These are phyloP conservation scores for Prunella fulvescens DNA, from an alignment of 2,113 vertebrate species.

Conservation along the genomic window DNA sequence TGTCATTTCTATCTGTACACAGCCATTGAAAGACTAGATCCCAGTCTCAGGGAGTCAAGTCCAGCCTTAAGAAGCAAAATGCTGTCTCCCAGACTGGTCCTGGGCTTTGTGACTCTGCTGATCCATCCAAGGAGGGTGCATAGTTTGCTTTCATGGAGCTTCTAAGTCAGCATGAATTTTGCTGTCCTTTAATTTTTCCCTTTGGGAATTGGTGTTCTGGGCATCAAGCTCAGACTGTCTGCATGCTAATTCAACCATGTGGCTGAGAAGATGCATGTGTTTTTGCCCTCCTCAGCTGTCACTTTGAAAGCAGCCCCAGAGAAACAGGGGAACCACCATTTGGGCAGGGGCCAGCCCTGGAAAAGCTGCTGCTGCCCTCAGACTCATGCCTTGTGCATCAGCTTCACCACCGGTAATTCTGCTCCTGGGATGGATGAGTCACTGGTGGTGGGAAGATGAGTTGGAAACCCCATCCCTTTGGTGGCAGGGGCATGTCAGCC, in stretches of 20 bases:
- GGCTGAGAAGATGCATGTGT: not conserved
- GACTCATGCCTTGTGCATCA: not conserved
- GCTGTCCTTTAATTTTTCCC: not conserved
- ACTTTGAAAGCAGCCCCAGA: not conserved
- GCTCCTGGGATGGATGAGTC: not conserved
- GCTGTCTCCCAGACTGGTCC: not conserved
- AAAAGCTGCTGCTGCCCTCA: not conserved
- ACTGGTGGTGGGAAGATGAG: not conserved
- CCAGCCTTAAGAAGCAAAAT: not conserved
- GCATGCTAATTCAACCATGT: rapidly evolving
- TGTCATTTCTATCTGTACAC: not conserved
- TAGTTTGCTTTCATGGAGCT: not conserved
- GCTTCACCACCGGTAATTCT: not conserved
- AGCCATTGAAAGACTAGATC: not conserved
- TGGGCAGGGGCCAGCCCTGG: not conserved
- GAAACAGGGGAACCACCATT: not conserved
- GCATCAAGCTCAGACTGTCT: not conserved
- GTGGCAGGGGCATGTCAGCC: not conserved
- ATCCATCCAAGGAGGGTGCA: not conserved
- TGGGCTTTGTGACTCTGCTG: not conserved
- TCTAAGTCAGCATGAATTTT: not conserved
- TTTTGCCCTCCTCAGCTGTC: not conserved
- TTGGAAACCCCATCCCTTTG: not conserved
- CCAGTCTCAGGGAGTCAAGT: not conserved
- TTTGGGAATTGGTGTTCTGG: not conserved